Conservation (phyloP, 2,797 vertebrate species). For the Carapus acus region DNA sequence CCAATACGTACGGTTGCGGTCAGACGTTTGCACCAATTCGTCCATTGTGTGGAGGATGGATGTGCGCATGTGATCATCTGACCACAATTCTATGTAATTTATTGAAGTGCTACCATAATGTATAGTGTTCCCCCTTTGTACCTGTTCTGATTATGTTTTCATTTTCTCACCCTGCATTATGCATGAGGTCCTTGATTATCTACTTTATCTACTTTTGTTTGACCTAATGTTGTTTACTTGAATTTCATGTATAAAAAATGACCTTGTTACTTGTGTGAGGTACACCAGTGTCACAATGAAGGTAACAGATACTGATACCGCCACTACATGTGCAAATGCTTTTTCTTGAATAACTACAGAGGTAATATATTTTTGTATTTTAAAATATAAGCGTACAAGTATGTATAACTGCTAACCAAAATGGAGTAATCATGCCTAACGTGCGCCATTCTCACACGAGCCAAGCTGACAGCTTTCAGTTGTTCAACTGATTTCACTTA, state of each 20-base stretch:
- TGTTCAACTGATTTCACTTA: constrained; percentile 54
- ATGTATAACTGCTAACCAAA: constrained; percentile 57
- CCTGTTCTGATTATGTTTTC: constrained; percentile 28
- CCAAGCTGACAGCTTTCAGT: constrained; percentile 55
- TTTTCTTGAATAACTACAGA: constrained; percentile 73
- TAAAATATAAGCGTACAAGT: constrained; percentile 63
- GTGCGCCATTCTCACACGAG: constrained; percentile 39
- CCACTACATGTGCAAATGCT: constrained; percentile 67
- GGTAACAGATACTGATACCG: constrained; percentile 62
- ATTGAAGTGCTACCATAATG: constrained; percentile 56
- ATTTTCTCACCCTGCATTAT: constrained; percentile 61
- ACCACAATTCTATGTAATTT: constrained; percentile 49
- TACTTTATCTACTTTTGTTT: constrained; percentile 52
- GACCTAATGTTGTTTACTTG: constrained; percentile 76
- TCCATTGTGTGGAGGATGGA: no score
- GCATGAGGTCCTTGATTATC: constrained; percentile 71
- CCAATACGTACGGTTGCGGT: constrained; percentile 39
- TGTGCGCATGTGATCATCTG: no score
- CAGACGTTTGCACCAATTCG: no score
- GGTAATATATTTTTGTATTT: constrained; percentile 78
- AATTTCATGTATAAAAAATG: constrained; percentile 73
- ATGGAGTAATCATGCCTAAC: constrained; percentile 31
- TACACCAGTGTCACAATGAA: constrained; percentile 72
- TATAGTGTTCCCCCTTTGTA: constrained; percentile 37
- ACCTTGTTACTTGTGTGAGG: constrained; percentile 70